Base-by-base conservation (phyloP, 2,113 vertebrate genomes). In the Ramphastos sulfuratus region DNA sequence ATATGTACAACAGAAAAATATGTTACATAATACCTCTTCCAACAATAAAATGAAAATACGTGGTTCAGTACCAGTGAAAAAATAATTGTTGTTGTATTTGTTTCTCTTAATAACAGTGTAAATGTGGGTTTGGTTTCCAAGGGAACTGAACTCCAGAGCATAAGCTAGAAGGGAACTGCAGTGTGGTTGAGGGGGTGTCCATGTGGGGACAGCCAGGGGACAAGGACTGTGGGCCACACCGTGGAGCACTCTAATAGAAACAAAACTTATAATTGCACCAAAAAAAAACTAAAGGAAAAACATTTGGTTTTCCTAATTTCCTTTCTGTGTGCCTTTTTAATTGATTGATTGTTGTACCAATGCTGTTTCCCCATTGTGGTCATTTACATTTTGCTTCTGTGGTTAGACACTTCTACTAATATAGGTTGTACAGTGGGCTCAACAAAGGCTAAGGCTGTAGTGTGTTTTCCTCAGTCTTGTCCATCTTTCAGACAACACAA, bases 171-270 rank as follows among this genome's bases (percentile, higher is more conserved):
- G 25, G 63, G 42, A 82, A 25, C 52, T 88, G 39, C 50, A 56
- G 42, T 12, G 37, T 79, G 44, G 61, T 55, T 42, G 31, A 37
- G 54, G 58, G 54, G 61, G 30, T 71, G 54, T 55, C 58, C 0
- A 0, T 27, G 37, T 0, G 0, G 9, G 59, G 23, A 65, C 44
- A 48, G 48, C 48, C 48, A 48, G 0, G 9, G 59, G 19, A 69
- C 39, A 23, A 0, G 5, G 50, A 71, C 7, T 46, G 48, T 25
- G 48, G 30, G 23, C 63, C 54, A 8, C 9, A 42, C 21, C 2
- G 0, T 18, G 18, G 31, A 82, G 55, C 33, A 64, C 50, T 83
- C 58, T 76, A 54, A 54, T 25, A 30, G 11, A 58, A 82, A 58
- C 12, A 20, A 10, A 69, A 54, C 7, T 55, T 42, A 6, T 31